Percentiles rank a stretch among this genome's conserved stretches.
phyloP scores from a whole-genome alignment of 2,113 vertebrate genomes.

The Rhinogobius similis region DNA sequence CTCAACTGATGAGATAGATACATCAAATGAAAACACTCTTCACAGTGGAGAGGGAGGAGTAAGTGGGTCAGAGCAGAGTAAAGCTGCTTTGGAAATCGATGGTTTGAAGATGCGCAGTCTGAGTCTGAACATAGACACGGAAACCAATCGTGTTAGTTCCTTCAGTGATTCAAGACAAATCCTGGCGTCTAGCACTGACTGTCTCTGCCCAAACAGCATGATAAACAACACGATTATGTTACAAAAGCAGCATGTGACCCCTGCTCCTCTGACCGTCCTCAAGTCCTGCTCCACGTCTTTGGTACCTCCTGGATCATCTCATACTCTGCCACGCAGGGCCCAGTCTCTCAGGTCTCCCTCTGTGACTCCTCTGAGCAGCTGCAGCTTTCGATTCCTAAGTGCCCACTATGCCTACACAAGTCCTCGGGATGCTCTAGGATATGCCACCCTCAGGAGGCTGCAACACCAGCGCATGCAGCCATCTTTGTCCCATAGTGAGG shows the following conservation, averaged over 20 bases:
- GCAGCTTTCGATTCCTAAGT: slow-evolving; percentile 89
- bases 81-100: slow-evolving; percentile 77
- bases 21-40: slow-evolving; percentile 32
- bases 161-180: slow-evolving; percentile 89
- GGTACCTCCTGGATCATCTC: slow-evolving; percentile 86
- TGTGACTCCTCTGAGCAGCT: slow-evolving; percentile 86
- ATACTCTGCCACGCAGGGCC: slow-evolving; percentile 90
- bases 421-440: slow-evolving; percentile 22
- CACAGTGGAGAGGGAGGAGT: neutral
- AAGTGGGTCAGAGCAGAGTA: slow-evolving; percentile 72
- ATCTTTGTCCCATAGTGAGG: slow-evolving; percentile 89
- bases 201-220: slow-evolving; percentile 88
- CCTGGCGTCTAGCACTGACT: slow-evolving; percentile 76
- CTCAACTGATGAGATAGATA: slow-evolving; percentile 48
- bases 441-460: slow-evolving; percentile 64
- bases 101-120: slow-evolving; percentile 91
- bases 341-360: slow-evolving; percentile 90
- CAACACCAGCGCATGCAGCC: slow-evolving; percentile 91
- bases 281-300: slow-evolving; percentile 87
- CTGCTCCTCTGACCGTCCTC: slow-evolving; percentile 77
- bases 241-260: slow-evolving; percentile 79
- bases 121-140: slow-evolving; percentile 92
- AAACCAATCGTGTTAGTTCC: slow-evolving; percentile 90
- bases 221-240: slow-evolving; percentile 84
- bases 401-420: slow-evolving; percentile 31